Percentiles rank a stretch among this genome's conserved stretches.
phyloP scores from a whole-genome alignment of 2,113 vertebrate genomes.

The Gulo gulo region DNA sequence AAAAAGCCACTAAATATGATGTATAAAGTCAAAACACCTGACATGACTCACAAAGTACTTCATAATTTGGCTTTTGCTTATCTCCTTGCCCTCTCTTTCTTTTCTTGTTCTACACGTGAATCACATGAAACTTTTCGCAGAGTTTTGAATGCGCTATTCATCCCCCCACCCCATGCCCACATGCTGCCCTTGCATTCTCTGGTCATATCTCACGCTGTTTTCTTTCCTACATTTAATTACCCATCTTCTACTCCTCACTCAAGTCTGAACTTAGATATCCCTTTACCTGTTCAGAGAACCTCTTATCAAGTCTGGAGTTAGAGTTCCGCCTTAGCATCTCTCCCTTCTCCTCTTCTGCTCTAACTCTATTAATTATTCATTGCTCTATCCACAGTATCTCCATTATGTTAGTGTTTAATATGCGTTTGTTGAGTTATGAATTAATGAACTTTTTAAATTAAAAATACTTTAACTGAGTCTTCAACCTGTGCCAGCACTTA shows the following conservation, averaged over 20 bases:
- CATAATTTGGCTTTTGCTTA: neutral
- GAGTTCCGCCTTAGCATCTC: neutral
- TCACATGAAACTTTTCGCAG: neutral
- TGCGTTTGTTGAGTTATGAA: neutral
- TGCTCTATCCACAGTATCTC: neutral
- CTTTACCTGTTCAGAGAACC: neutral
- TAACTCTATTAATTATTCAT: neutral
- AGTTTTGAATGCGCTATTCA: neutral
- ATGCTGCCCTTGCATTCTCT: neutral
- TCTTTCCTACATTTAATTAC: neutral
- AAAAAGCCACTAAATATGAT: neutral
- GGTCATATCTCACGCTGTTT: neutral
- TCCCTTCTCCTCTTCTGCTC: neutral
- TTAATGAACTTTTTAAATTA: neutral
- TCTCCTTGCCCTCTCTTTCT: neutral
- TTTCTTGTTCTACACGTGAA: neutral
- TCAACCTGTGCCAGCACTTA: neutral
- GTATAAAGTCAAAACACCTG: neutral
- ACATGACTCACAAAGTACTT: neutral
- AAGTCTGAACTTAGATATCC: neutral
- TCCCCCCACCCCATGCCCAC: neutral
- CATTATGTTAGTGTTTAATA: neutral
- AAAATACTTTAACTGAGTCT: neutral
- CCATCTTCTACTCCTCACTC: neutral
- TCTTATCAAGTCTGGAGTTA: neutral